Conservation (phyloP, 1,140 invertebrate genomes). For the Nylanderia fulva region DNA sequence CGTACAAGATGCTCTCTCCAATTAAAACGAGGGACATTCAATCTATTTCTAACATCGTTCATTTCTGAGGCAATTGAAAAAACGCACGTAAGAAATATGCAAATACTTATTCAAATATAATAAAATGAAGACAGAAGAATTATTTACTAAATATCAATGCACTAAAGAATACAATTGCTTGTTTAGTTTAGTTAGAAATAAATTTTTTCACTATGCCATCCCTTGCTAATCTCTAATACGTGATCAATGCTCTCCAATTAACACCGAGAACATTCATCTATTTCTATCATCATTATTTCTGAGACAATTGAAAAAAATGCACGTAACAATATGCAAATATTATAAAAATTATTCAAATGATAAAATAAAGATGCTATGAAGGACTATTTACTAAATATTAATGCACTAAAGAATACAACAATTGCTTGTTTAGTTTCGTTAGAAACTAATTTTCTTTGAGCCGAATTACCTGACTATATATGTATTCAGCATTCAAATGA, state of each 20-base stretch:
- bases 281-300: no score
- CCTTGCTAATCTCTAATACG: not conserved
- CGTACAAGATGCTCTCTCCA: not conserved
- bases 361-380: not conserved
- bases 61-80: not conserved
- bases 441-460: not conserved
- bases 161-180: not conserved
- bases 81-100: not conserved
- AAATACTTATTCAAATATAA: not conserved
- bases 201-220: no score
- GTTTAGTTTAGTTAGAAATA: not conserved
- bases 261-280: not conserved
- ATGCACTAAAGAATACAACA: not conserved
- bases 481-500: conserved; percentile 8
- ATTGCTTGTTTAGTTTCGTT: no score
- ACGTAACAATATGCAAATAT: not conserved
- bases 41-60: no score
- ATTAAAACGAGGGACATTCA: not conserved
- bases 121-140: not conserved
- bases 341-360: not conserved
- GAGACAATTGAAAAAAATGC: not conserved
- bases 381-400: not conserved
- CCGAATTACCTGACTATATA: not conserved
- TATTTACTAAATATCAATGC: conserved; percentile 1
- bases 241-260: not conserved